Base-by-base conservation (phyloP, 2,888 invertebrate species). In the Yponomeuta plumbellus region DNA sequence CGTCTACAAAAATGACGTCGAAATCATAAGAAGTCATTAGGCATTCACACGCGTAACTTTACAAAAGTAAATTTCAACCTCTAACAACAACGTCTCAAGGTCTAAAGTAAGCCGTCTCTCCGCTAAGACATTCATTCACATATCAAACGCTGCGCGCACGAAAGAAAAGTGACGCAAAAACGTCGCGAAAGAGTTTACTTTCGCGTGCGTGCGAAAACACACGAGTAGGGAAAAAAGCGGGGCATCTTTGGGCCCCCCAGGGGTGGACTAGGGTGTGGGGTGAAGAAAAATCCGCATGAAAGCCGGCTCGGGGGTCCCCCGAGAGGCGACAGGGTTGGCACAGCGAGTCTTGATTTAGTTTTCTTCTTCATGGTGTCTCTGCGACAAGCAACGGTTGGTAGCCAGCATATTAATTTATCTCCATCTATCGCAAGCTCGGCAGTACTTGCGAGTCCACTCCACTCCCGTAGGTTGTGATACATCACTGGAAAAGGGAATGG, bases 1-100 rank as follows among this genome's bases (percentile, higher is more conserved):
- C 80, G 80, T 79, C 81, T 83, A 80, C 83, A 44, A 84, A 87
- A 83, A 84, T 84, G 88, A 86, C 89, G 86, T 84, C 75, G 85
- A 86, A 13, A 88, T 88, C 88, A 88, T 88, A 88, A 89, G 86
- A 88, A 88, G 88, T 90, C 90, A 88, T 90, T 88, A 89, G 80
- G 82, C 83, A 85, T 83, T 80, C 84, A 78, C 81, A 84, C 85
- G 83, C 44, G 44, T 8, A 34, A 8, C 34, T 34, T 34, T 34
- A 34, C 34, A 34, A 75, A 74, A 52, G 8, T 13, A 52, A 52
- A 52, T 26, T n/a, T 20, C 61, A 61, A 59, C 23, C 23, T 59
- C 44, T 52, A 52, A 1, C 17, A 5, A 1, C 13, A 17, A 17
- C 3, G 13, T 17, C 8, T 3, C 17, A 52, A 17, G 17, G 17